Evolutionary conservation across 2,888 invertebrate species (phyloP).

Genomic region (Andrena bucephala): DNA sequence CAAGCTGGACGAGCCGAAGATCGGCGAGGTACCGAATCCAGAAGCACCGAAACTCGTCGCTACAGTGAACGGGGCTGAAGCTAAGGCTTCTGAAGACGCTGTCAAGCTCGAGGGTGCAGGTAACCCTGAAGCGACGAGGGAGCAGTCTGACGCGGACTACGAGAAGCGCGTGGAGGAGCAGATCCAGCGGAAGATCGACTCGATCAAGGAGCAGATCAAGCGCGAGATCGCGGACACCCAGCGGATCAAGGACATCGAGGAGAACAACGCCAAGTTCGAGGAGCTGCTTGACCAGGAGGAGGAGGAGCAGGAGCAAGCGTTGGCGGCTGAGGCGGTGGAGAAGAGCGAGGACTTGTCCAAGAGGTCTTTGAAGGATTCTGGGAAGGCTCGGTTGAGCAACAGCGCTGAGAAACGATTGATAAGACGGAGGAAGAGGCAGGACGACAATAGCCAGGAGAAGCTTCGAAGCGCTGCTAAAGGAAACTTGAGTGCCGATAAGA

Average conservation of each 20-base stretch:
- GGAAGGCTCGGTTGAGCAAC: background rate
- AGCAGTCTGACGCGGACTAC: constrained; percentile 54
- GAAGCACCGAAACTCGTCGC: background rate
- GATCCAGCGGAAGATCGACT: constrained; percentile 82
- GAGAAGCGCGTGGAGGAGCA: constrained; percentile 78
- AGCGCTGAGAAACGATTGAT: constrained; percentile 11
- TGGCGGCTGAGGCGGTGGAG: background rate
- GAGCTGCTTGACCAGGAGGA: constrained; percentile 66
- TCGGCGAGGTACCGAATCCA: background rate
- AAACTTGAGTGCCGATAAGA: constrained; percentile 15
- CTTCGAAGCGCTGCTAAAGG: background rate
- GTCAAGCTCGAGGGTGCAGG: background rate
- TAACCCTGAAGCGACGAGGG: background rate
- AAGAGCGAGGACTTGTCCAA: constrained; percentile 34
- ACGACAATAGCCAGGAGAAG: background rate
- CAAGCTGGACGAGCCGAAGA: constrained; percentile 39
- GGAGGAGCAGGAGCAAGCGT: constrained; percentile 52
- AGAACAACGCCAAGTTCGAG: constrained; percentile 78
- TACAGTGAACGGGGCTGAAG: background rate
- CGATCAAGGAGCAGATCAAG: constrained; percentile 83
- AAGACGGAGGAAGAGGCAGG: constrained; percentile 35
- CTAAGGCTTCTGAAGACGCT: background rate
- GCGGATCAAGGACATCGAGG: constrained; percentile 69
- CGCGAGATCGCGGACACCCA: constrained; percentile 79
- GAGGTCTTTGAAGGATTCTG: constrained; percentile 18